Evolutionary conservation across 2,113 vertebrate species (phyloP).

Genomic region (Microcebus griseorufus): DNA sequence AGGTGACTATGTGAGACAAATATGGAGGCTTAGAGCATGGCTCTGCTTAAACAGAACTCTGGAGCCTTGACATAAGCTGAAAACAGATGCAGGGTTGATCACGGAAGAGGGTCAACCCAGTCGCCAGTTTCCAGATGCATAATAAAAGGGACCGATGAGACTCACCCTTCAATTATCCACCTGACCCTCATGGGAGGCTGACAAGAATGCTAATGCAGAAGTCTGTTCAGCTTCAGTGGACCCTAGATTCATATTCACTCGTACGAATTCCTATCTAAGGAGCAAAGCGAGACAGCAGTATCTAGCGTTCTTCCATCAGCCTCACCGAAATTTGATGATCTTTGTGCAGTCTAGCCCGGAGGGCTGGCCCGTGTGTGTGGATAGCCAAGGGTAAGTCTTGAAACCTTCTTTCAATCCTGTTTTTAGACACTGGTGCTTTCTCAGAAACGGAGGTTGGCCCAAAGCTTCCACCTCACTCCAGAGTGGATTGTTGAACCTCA

Average conservation of each 20-base stretch:
- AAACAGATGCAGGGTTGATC: background rate
- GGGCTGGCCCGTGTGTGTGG: background rate
- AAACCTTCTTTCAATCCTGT: background rate
- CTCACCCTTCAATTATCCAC: background rate
- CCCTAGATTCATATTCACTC: background rate
- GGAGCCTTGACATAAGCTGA: background rate
- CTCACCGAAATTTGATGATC: background rate
- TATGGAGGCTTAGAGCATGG: background rate
- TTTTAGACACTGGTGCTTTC: background rate
- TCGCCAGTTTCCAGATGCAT: background rate
- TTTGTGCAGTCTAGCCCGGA: background rate
- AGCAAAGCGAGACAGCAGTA: background rate
- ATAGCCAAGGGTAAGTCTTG: background rate
- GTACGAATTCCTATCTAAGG: background rate
- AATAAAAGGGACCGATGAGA: conserved; percentile 11
- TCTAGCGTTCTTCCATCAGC: background rate
- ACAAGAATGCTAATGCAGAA: background rate
- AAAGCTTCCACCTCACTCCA: background rate
- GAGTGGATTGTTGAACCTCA: background rate
- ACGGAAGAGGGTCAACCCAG: background rate
- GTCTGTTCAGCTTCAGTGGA: background rate
- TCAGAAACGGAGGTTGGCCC: background rate
- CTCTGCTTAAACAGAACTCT: background rate
- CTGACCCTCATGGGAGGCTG: background rate
- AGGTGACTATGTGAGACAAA: background rate